Evolutionary conservation across 2,888 invertebrate species (phyloP).

Genomic region (Vesta saturnalis): DNA sequence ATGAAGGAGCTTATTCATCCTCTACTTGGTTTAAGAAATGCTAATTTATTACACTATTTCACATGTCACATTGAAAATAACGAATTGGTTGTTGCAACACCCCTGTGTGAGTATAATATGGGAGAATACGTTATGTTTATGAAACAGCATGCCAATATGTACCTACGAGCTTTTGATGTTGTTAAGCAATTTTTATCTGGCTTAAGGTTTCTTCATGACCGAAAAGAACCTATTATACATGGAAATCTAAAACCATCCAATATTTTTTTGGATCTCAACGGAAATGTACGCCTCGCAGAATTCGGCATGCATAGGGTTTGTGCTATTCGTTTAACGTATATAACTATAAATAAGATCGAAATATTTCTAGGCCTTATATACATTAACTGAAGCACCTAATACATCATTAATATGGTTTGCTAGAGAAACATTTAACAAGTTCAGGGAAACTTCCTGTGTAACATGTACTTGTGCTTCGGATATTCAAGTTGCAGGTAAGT

Average conservation of each 20-base stretch:
- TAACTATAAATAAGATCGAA: no score
- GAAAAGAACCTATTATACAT: slow-evolving; percentile 57
- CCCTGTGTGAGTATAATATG: slow-evolving; percentile 59
- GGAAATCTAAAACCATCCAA: slow-evolving; percentile 63
- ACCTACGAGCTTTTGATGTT: slow-evolving; percentile 49
- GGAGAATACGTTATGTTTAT: slow-evolving; percentile 56
- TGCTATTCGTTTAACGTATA: no score
- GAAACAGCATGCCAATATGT: slow-evolving; percentile 48
- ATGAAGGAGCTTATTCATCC: slow-evolving; percentile 52
- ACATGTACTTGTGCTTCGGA: slow-evolving; percentile 57
- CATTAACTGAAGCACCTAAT: slow-evolving; percentile 54
- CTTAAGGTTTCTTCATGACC: slow-evolving; percentile 57
- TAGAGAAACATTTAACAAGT: slow-evolving; percentile 54
- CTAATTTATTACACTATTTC: slow-evolving; percentile 54
- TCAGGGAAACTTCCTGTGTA: slow-evolving; percentile 46
- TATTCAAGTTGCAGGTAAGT: slow-evolving; percentile 58
- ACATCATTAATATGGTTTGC: slow-evolving; percentile 61
- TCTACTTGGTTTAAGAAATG: slow-evolving; percentile 51
- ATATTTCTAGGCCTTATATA: slow-evolving; percentile 52
- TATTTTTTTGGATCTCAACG: slow-evolving; percentile 58
- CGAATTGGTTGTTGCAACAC: slow-evolving; percentile 55
- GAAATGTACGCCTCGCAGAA: slow-evolving; percentile 58
- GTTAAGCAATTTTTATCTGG: slow-evolving; percentile 52
- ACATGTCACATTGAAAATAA: slow-evolving; percentile 54
- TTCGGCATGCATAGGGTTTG: slow-evolving; percentile 60